Conservation (phyloP, 2,113 vertebrate genomes). For the Hiodon tergisus region DNA sequence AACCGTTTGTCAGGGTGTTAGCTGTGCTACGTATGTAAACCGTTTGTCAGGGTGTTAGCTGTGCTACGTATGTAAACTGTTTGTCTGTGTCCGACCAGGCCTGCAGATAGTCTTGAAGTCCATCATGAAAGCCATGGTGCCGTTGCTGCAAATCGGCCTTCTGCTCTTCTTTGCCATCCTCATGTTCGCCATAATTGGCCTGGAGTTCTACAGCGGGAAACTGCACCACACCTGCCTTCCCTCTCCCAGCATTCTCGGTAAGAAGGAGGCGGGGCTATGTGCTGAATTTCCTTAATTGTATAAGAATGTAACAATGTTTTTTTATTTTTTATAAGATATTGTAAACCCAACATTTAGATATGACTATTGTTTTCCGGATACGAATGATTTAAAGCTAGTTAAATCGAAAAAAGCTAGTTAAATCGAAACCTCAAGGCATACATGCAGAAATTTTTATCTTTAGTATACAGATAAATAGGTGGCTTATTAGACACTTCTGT, state of each 20-base stretch:
- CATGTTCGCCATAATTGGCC: constrained; percentile 74
- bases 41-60: background rate
- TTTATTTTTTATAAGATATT: too few species aligned
- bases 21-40: background rate
- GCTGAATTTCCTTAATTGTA: constrained; percentile 27
- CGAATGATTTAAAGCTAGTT: too few species aligned
- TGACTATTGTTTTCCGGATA: too few species aligned
- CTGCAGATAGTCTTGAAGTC: constrained; percentile 75
- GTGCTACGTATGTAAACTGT: background rate
- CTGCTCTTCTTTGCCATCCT: constrained; percentile 73
- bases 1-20: too few species aligned
- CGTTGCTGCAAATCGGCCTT: constrained; percentile 71
- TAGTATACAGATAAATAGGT: too few species aligned
- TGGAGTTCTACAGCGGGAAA: constrained; percentile 75
- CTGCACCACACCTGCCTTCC: constrained; percentile 69
- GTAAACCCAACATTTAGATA: too few species aligned
- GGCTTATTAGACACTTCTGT: too few species aligned
- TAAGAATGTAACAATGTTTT: too few species aligned
- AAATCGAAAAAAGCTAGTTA: too few species aligned
- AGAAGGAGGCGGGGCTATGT: constrained; percentile 42
- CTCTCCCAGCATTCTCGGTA: constrained; percentile 53
- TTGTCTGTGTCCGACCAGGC: constrained; percentile 43
- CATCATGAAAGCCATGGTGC: constrained; percentile 77
- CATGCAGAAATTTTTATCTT: too few species aligned
- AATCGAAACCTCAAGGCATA: too few species aligned